Conservation (phyloP, 2,113 vertebrate genomes). For the Hippocampus abdominalis region DNA sequence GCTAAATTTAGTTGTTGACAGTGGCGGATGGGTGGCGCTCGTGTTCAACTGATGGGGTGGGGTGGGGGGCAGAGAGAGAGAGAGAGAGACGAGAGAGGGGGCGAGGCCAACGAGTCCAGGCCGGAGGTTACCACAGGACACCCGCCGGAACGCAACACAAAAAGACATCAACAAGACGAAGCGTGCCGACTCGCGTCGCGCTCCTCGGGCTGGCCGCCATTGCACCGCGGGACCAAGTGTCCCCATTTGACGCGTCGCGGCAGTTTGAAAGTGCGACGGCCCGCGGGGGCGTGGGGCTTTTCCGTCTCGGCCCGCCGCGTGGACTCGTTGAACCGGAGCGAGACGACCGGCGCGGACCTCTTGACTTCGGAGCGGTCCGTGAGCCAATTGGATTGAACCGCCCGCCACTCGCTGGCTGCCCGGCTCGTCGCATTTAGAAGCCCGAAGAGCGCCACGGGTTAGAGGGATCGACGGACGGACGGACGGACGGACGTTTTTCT, state of each 20-base stretch:
- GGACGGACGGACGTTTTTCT: too few species aligned
- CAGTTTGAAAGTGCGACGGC: conserved; percentile 24
- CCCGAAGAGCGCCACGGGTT: background rate
- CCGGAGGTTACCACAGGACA: conserved; percentile 62
- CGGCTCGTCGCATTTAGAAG: background rate
- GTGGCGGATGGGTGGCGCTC: conserved; percentile 51
- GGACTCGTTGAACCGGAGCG: conserved; percentile 14
- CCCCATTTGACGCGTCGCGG: background rate
- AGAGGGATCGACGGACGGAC: background rate
- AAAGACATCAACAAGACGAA: background rate
- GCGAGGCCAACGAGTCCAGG: conserved; percentile 46
- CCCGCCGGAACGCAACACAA: conserved; percentile 5
- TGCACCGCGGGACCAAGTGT: background rate
- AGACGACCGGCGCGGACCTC: conserved; percentile 12
- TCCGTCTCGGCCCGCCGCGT: background rate
- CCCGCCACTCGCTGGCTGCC: background rate
- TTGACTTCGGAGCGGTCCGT: conserved; percentile 6
- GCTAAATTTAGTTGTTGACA: background rate
- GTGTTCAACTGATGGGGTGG: conserved; percentile 37
- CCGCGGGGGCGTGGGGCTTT: background rate
- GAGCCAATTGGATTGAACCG: conserved; percentile 6
- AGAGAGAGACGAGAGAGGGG: conserved; percentile 4
- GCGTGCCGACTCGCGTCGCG: background rate
- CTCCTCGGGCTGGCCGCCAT: background rate
- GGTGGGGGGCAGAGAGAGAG: conserved; percentile 16